phyloP scores from a whole-genome alignment of 2,113 vertebrate genomes.

The Corvus hawaiiensis region DNA sequence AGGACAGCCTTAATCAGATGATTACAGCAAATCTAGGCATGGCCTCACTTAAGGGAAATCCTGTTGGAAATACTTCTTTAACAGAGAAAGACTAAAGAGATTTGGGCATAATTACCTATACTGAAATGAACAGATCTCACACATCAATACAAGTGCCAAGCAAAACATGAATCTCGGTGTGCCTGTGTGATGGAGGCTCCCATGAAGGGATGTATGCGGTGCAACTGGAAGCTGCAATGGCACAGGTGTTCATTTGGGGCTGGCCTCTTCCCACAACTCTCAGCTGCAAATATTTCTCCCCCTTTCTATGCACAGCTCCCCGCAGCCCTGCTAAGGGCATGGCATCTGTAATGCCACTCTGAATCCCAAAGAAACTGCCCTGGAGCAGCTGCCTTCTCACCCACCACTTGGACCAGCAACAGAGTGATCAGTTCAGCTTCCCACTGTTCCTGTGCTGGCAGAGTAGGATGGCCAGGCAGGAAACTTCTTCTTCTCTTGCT shows the following conservation, averaged over 20 bases:
- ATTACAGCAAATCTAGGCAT: neutral
- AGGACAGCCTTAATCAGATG: neutral
- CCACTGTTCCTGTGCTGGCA: rapidly evolving
- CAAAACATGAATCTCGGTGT: neutral
- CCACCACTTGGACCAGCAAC: neutral
- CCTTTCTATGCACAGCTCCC: neutral
- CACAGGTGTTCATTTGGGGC: neutral
- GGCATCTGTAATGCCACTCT: rapidly evolving
- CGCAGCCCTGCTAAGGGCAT: neutral
- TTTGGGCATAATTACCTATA: neutral
- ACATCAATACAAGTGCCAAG: neutral
- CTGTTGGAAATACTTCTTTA: neutral
- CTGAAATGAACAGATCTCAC: neutral
- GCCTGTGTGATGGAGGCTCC: neutral
- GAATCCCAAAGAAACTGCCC: neutral
- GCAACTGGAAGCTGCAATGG: neutral
- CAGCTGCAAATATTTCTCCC: neutral
- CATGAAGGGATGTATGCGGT: neutral
- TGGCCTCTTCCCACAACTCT: rapidly evolving
- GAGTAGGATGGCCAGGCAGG: neutral
- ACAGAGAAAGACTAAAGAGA: neutral
- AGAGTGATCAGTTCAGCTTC: neutral
- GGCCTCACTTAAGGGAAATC: neutral
- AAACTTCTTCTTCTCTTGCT: neutral
- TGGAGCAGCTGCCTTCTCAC: neutral